Conservation (phyloP, 2,888 invertebrate species). For the Spicauda simplicius region DNA sequence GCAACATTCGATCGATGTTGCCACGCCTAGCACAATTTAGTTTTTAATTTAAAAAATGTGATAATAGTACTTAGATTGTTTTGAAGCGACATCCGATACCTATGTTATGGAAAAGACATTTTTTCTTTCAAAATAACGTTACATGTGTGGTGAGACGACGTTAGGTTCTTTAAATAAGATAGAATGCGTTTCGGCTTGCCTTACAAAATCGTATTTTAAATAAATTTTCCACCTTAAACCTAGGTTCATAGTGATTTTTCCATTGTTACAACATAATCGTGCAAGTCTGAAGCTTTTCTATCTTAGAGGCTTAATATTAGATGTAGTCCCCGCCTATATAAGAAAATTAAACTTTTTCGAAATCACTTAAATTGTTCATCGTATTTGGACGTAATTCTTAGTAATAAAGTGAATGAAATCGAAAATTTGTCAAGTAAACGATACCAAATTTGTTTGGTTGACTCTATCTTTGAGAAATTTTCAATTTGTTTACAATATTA, state of each 20-base stretch:
- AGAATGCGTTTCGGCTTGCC: constrained; percentile 62
- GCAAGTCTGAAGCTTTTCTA: constrained; percentile 67
- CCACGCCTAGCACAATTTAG: constrained; percentile 75
- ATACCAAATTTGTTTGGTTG: neutral
- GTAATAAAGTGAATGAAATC: constrained; percentile 4
- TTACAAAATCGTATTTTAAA: constrained; percentile 25
- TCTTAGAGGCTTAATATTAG: constrained; percentile 57
- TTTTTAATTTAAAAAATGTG: constrained; percentile 74
- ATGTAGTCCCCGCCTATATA: constrained; percentile 52
- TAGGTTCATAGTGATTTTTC: constrained; percentile 19
- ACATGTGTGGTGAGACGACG: constrained; percentile 85
- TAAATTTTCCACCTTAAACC: constrained; percentile 23
- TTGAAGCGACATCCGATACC: constrained; percentile 51
- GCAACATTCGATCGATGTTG: constrained; percentile 57
- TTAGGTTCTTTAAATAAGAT: constrained; percentile 67
- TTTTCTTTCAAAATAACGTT: constrained; percentile 65
- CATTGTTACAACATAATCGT: constrained; percentile 22
- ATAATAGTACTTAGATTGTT: constrained; percentile 78
- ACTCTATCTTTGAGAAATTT: neutral
- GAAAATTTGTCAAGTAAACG: neutral
- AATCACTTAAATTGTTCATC: constrained; percentile 10
- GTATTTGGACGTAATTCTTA: constrained; percentile 10
- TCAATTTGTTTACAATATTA: constrained; percentile 18
- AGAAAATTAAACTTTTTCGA: constrained; percentile 17
- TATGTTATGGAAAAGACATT: constrained; percentile 65